Evolutionary conservation across 2,888 invertebrate genomes (phyloP), one percentile per base, ranked within the genome.

Genomic region (Keiferia lycopersicella): DNA sequence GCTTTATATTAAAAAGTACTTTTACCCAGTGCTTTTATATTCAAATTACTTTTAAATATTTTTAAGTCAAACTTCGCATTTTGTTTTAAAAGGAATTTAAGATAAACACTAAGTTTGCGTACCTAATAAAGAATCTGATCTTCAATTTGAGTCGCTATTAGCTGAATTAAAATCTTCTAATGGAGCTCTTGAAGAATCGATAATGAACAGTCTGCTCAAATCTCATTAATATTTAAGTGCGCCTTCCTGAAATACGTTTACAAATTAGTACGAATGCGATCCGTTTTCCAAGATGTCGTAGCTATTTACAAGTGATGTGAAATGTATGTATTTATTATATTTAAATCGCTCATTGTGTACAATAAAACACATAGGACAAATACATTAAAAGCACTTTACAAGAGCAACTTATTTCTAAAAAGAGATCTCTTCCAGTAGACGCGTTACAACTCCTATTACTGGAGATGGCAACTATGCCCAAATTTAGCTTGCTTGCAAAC

Each of bases 201-300:
- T 45, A 3, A n/a, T n/a, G n/a, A 45, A 45, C n/a, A 45, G 45
- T 45, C n/a, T 45, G 45, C 45, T 45, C 41, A 45, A 16, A 45
- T 45, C 45, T 45, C 45, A 45, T 45, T 45, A 45, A 45, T 45
- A n/a, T 45, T 45, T 45, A 16, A 45, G 45, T 45, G n/a, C 45
- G 4, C 16, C 11, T 16, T 16, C 45, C 45, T 45, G 16, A 45
- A 45, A 16, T 45, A 45, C 7, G n/a, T n/a, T n/a, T 45, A 45
- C 45, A 16, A 4, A 45, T n/a, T n/a, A 4, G n/a, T 16, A 41
- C 41, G 10, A 34, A 34, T 34, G 34, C 1, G 34, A 34, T 34
- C 34, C 34, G 10, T 34, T 34, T 34, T 10, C 4, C 8, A 34
- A 34, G 34, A 34, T 34, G 10, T 10, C 41, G 41, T 41, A 41